Evolutionary conservation across 1,140 invertebrate species (phyloP), one percentile per base, ranked within the genome.

Genomic region (Eriosoma lanigerum): DNA sequence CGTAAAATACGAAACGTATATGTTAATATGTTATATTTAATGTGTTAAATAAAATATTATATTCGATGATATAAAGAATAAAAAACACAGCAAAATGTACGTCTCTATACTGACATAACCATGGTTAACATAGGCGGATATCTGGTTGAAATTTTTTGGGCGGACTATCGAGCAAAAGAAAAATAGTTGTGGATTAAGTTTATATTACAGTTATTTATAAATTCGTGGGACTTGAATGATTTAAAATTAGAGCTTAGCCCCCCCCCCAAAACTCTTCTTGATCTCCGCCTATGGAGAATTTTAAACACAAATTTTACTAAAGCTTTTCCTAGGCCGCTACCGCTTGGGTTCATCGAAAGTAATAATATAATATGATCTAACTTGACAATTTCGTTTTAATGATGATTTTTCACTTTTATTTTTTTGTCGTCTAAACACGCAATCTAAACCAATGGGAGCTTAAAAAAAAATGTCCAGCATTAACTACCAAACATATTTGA

Each of bases 381-480:
- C 75, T 78, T 44, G 60, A 78, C n/a, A 60, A 56, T 76, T n/a
- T n/a, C n/a, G n/a, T 60, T 56, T 21, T 21, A 58, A 56, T 38
- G 19, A 8, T 17, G 38, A 52, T 52, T 54, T 19, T 68, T n/a
- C n/a, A 44, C 8, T 60, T 24, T 46, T 29, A 17, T 52, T 46
- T n/a, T 62, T 78, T 46, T 46, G 46, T 72, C 68, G 19, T 78
- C 38, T 78, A 78, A 78, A 58, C 73, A 60, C 21, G 54, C 73
- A 76, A 58, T 76, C 73, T 76, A 76, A 76, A 76, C 73, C 21
- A 0, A 46, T 15, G 56, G 54, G 24, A 76, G 73, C 73, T 76
- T 76, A 44, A 44, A 24, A 8, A 46, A n/a, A n/a, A n/a, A n/a
- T n/a, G n/a, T n/a, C n/a, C n/a, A 32, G 9, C 21, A 44, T 38